Base-by-base conservation (phyloP, 2,113 vertebrate genomes). In the Zonotrichia leucophrys region DNA sequence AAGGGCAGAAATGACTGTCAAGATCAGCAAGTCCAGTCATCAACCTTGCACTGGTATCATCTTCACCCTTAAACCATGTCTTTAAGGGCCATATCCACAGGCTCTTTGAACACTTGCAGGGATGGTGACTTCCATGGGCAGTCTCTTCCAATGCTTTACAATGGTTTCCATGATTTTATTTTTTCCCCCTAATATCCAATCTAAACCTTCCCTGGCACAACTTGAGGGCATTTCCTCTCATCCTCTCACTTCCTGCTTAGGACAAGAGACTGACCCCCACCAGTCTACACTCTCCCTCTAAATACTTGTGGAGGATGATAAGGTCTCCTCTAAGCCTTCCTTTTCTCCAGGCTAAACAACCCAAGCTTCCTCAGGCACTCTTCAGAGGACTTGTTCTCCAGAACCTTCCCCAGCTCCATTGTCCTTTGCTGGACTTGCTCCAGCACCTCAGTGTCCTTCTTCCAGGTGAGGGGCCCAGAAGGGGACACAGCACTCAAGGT, bases 361-460 rank as follows among this genome's bases (percentile, higher is more conserved):
- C 16, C 11, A 30, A 55, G 8, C 11, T 70, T 15, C 10, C n/a
- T 55, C 30, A 63, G 30, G 3, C 6, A 1, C 16, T 41, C 24
- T 10, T 72, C 25, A 35, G 14, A 41, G 16, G 16, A 21, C 2
- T 17, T 62, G n/a, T 70, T n/a, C 28, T 25, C 30, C 49, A 56
- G 20, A 35, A 2, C 2, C 5, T 63, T 78, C 39, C 4, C 5
- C 23, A 62, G 10, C 8, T 53, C 47, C 0, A 0, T 2, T 62
- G 28, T 4, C 39, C n/a, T n/a, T 47, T 17, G 22, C 75, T 56
- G 49, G 58, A 35, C 35, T 2, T 0, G 0, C 6, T 14, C 25
- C 35, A 56, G 3, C 17, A 7, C 17, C 31, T 66, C 10, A 22
- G 4, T 9, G 15, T 19, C 31, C 3, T 30, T 30, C 19, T 25